phyloP scores from a whole-genome alignment of 2,888 invertebrate species.

The Tachina grossa region DNA sequence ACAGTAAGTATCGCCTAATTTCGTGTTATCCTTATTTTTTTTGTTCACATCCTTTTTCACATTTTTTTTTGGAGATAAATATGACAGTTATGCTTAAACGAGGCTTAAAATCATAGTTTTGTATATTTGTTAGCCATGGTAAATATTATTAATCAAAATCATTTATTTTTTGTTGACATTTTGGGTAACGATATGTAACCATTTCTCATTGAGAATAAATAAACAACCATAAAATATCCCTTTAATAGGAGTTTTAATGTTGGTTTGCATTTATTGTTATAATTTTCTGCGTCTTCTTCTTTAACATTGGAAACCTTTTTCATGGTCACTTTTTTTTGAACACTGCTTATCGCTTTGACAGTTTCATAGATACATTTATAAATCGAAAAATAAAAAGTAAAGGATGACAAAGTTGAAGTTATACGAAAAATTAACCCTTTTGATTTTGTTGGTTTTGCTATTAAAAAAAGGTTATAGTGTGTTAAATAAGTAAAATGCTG shows the following conservation, averaged over 20 bases:
- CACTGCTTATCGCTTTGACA: constrained; percentile 27
- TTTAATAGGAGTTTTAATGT: constrained; percentile 6
- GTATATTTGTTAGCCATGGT: no score
- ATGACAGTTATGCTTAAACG: no score
- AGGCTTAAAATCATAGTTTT: no score
- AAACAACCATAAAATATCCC: neutral
- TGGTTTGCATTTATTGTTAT: neutral
- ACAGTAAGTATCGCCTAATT: no score
- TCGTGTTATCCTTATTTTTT: no score
- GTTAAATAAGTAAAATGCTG: neutral
- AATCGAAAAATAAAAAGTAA: neutral
- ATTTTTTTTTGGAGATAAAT: no score
- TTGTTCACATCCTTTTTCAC: no score
- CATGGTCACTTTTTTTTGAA: neutral
- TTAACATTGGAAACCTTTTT: neutral
- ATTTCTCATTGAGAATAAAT: neutral
- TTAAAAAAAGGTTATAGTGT: constrained; percentile 6
- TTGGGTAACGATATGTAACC: no score
- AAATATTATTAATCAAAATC: no score
- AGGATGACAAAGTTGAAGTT: neutral
- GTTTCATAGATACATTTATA: neutral
- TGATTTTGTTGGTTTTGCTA: neutral
- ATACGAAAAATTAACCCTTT: neutral
- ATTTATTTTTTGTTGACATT: no score
- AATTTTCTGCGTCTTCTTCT: neutral